phyloP scores from a whole-genome alignment of 2,797 vertebrate species.

The Prionace glauca region DNA sequence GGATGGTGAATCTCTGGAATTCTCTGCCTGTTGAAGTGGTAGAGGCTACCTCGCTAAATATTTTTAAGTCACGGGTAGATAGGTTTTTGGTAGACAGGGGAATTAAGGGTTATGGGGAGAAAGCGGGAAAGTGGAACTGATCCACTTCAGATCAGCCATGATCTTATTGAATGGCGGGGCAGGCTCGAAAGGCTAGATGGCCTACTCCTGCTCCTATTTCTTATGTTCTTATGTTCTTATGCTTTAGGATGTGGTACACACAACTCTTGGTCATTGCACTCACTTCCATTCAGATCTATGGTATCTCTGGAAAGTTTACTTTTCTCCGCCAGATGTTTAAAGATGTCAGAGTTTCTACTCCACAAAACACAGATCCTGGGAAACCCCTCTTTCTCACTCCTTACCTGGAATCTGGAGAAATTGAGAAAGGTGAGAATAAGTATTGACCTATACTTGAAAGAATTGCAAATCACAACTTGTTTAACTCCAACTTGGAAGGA shows the following conservation, averaged over 20 bases:
- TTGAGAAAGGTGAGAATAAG: conserved; percentile 59
- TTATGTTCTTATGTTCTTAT: too few relatives aligned
- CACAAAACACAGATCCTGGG: conserved; percentile 55
- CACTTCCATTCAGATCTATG: conserved; percentile 38
- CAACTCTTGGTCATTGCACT: conserved; percentile 41
- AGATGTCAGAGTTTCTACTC: conserved; percentile 40
- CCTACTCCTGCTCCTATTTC: too few relatives aligned
- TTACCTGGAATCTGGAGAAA: conserved; percentile 65
- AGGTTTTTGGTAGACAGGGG: too few relatives aligned
- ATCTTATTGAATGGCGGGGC: too few relatives aligned
- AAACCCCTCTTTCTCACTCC: conserved; percentile 73
- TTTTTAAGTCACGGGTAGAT: too few relatives aligned
- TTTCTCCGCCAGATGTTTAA: conserved; percentile 45
- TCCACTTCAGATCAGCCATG: too few relatives aligned
- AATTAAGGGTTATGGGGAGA: too few relatives aligned
- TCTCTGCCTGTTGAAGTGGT: too few relatives aligned
- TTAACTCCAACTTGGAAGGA: background rate
- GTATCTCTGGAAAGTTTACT: conserved; percentile 37
- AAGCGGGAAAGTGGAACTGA: too few relatives aligned
- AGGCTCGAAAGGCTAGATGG: too few relatives aligned
- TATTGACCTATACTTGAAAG: background rate
- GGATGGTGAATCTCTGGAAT: too few relatives aligned
- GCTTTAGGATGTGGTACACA: conserved; percentile 44
- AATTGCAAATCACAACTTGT: background rate
- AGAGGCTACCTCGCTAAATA: too few relatives aligned